A percentile compares a stretch with the other conserved stretches of the same genome.
Evolutionary conservation across 2,797 vertebrate species (phyloP).

Genomic region (Anolis apletophallus): DNA sequence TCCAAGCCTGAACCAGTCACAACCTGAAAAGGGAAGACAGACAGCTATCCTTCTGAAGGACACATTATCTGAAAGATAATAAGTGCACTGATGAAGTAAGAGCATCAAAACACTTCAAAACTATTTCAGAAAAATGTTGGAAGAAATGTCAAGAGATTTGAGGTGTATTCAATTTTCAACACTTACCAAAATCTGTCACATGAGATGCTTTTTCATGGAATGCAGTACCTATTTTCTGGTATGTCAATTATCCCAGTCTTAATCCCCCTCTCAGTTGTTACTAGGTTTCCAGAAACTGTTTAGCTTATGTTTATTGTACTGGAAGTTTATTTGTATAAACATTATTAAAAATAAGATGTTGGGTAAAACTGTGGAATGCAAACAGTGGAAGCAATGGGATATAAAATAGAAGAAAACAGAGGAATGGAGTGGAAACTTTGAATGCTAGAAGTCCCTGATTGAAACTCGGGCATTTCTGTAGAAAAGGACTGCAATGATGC

Average conservation of each 20-base stretch:
- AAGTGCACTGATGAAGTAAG: too few relatives aligned
- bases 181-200: background rate
- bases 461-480: background rate
- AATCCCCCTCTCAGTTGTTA: background rate
- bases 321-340: background rate
- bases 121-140: background rate
- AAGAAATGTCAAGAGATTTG: background rate
- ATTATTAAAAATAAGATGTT: background rate
- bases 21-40: conserved; percentile 77
- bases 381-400: background rate
- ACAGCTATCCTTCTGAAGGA: background rate
- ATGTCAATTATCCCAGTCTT: background rate
- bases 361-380: background rate
- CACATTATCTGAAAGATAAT: background rate
- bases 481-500: background rate
- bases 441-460: background rate
- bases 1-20: conserved; percentile 98
- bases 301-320: background rate
- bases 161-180: background rate
- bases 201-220: background rate
- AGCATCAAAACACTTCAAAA: background rate
- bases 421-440: background rate
- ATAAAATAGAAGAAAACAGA: background rate
- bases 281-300: background rate
- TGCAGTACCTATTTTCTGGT: background rate